phyloP scores from a whole-genome alignment of 2,113 vertebrate genomes.

The Carlito syrichta region DNA sequence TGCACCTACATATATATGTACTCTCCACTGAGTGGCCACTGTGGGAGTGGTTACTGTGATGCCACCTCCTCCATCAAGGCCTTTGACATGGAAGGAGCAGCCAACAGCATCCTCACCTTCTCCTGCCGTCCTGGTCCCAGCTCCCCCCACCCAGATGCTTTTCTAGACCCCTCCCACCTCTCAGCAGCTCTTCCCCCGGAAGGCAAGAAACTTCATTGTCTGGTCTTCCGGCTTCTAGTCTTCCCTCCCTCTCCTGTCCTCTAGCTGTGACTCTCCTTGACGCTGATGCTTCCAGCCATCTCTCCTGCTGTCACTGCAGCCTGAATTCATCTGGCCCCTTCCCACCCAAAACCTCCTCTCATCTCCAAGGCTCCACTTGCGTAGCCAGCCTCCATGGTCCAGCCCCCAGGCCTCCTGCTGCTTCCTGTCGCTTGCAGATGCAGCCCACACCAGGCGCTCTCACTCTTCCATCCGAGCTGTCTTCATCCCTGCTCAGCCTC shows the following conservation, averaged over 20 bases:
- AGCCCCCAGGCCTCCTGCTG: neutral
- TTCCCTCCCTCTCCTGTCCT: neutral
- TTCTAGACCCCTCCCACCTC: neutral
- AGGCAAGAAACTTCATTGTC: neutral
- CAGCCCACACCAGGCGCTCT: neutral
- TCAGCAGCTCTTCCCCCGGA: neutral
- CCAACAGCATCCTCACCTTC: neutral
- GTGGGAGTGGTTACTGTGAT: neutral
- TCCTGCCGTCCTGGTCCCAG: neutral
- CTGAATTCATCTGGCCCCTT: neutral
- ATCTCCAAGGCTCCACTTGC: neutral
- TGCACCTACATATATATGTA: neutral
- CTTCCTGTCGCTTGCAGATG: neutral
- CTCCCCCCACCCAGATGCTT: neutral
- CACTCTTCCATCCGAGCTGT: accelerated
- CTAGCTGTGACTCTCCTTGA: neutral
- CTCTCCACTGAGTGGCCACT: neutral
- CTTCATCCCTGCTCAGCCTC: neutral
- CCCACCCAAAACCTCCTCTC: neutral
- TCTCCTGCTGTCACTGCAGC: neutral
- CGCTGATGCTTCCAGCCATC: neutral
- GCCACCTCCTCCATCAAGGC: neutral
- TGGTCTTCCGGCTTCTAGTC: neutral
- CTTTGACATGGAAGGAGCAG: neutral
- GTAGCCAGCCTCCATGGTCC: neutral